A percentile compares a stretch with the other conserved stretches of the same genome.
Conservation (phyloP, 2,888 invertebrate species). For the Prenolepis imparis region DNA sequence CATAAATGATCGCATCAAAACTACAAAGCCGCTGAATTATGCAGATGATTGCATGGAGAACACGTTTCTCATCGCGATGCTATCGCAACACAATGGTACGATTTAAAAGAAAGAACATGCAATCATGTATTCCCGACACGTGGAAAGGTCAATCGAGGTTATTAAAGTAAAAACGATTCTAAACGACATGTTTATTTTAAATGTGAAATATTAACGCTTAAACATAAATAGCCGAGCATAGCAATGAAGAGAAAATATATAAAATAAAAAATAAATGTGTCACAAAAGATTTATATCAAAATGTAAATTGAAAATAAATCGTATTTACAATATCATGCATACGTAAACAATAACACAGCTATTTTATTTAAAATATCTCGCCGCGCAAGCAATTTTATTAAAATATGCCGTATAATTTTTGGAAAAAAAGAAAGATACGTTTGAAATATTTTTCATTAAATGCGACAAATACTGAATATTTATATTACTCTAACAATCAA, state of each 20-base stretch:
- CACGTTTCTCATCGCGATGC: constrained; percentile 22
- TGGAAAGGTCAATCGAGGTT: constrained; percentile 17
- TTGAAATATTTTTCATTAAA: constrained; percentile 14
- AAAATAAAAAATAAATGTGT: constrained; percentile 19
- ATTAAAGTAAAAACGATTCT: background rate
- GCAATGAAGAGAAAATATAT: background rate
- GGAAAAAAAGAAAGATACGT: background rate
- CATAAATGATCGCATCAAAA: constrained; percentile 6
- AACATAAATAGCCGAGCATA: background rate
- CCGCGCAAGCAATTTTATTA: constrained; percentile 5
- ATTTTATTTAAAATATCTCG: background rate
- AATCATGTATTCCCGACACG: background rate
- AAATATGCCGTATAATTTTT: background rate
- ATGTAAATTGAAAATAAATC: constrained; percentile 7
- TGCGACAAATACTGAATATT: background rate
- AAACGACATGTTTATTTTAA: background rate
- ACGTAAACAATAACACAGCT: background rate
- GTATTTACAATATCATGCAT: background rate
- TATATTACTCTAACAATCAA: background rate
- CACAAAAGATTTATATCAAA: background rate
- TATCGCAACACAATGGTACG: constrained; percentile 10
- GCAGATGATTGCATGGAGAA: constrained; percentile 21
- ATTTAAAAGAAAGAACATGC: constrained; percentile 38
- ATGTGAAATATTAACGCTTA: background rate
- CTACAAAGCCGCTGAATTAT: constrained; percentile 39